Percentiles rank a stretch among this genome's conserved stretches.
Conservation (phyloP, 2,113 vertebrate species). For the Peromyscus polionotus region DNA sequence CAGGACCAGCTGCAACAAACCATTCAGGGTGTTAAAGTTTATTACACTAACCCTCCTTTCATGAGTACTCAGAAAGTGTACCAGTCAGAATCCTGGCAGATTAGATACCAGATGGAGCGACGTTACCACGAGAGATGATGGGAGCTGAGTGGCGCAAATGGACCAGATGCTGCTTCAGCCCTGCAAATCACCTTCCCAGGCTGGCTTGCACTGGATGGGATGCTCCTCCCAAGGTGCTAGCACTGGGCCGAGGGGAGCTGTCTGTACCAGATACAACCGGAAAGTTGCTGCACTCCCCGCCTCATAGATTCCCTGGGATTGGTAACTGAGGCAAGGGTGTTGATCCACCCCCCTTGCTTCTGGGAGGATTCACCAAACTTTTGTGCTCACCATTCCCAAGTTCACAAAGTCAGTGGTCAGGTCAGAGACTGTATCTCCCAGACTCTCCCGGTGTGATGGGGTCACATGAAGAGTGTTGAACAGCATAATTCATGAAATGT, state of each 20-base stretch:
- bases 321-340: not conserved
- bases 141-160: not conserved
- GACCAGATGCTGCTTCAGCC: not conserved
- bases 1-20: not conserved
- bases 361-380: not conserved
- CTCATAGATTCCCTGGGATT: too few relatives aligned
- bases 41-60: not conserved
- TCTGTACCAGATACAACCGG: not conserved
- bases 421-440: not conserved
- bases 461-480: not conserved
- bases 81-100: not conserved
- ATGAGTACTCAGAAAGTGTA: not conserved
- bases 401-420: not conserved
- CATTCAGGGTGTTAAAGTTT: not conserved
- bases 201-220: not conserved
- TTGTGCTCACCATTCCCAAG: not conserved
- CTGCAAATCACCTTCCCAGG: not conserved
- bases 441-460: not conserved
- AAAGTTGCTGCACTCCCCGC: not conserved
- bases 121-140: not conserved
- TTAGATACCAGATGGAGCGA: not conserved
- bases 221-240: not conserved
- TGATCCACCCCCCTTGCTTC: not conserved
- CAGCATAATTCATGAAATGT: not conserved
- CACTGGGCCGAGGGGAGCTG: not conserved